A percentile compares a stretch with the other conserved stretches of the same genome.
phyloP scores from a whole-genome alignment of 2,888 invertebrate species.

The Agrochola macilenta region DNA sequence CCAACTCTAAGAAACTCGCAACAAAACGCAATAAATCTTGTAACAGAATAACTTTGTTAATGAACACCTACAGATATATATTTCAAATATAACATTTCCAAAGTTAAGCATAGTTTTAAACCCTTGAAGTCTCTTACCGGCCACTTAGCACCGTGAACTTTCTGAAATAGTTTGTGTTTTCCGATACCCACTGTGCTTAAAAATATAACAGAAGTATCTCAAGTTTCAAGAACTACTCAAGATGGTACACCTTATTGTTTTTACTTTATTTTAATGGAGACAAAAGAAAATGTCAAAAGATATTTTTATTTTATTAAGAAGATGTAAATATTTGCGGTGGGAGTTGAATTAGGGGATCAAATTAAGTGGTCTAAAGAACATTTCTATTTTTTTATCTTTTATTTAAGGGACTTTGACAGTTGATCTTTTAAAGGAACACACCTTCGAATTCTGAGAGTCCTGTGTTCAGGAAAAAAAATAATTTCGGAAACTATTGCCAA shows the following conservation, averaged over 20 bases:
- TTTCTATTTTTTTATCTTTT: neutral
- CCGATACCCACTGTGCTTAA: conserved; percentile 6
- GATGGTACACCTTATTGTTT: neutral
- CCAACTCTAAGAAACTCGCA: neutral
- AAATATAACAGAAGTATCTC: conserved; percentile 11
- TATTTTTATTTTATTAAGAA: neutral
- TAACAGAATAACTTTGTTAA: neutral
- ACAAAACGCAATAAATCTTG: neutral
- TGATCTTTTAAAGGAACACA: neutral
- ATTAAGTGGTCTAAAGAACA: neutral
- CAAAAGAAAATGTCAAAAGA: neutral
- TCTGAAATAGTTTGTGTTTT: conserved; percentile 30
- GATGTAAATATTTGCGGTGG: conserved; percentile 4
- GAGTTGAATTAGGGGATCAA: neutral
- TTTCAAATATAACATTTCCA: conserved; percentile 4
- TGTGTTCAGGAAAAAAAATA: too few species aligned
- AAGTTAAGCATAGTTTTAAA: conserved; percentile 22
- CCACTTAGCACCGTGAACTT: neutral
- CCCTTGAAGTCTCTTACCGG: conserved; percentile 3
- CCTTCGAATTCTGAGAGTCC: neutral
- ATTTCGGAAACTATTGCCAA: neutral
- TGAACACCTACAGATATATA: conserved; percentile 5
- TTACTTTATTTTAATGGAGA: conserved; percentile 16
- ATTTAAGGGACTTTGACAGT: neutral
- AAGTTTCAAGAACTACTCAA: conserved; percentile 16